Base-by-base conservation (phyloP, 30 jellyfish, hydroid and myxozoan species). In the Cassiopea andromeda region DNA sequence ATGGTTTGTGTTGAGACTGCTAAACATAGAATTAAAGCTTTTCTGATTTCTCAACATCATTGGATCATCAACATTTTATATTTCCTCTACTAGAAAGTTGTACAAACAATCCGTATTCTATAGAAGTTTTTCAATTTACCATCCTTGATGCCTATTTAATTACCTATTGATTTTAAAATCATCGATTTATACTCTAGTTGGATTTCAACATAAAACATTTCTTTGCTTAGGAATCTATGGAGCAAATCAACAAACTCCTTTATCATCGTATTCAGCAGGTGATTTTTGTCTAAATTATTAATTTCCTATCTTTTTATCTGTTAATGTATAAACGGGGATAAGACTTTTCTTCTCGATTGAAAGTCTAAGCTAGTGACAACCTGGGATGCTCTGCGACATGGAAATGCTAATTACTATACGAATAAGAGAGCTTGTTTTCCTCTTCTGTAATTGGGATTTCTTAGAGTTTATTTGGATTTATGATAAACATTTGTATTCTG, bases 201-300 rank as follows among this genome's bases (percentile, higher is more conserved):
- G 27, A 64, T 64, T 64, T 64, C 15, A 9, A 14, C 43, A 2
- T 64, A 17, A 9, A 64, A 9, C 2, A 9, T 14, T 14, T 64
- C 19, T 64, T 64, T 17, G 43, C 45, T 47, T 85, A 95, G 99
- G 99, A 95, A 80, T 90, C 99, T 1, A 91, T 95, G 97, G 99
- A 95, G 61, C 93, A 91, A 49, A 95, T 95, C 66, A 95, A 95
- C 88, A 95, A 95, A 68, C 84, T 95, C 27, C 80, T 95, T 9
- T 95, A 90, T 75, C 89, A 87, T 49, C 94, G 97, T 49, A 94
- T 95, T 27, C 92, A 95, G 66, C 99, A 95, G 95, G 99, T 95
- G 83, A 46, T 48, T 13, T 7, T 16, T 17, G 15, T 16, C 45
- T 4, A 14, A 2, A 2, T 66, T 4, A 4, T 66, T 14, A 66